phyloP scores from a whole-genome alignment of 2,113 vertebrate species.

The Oryctolagus cuniculus region DNA sequence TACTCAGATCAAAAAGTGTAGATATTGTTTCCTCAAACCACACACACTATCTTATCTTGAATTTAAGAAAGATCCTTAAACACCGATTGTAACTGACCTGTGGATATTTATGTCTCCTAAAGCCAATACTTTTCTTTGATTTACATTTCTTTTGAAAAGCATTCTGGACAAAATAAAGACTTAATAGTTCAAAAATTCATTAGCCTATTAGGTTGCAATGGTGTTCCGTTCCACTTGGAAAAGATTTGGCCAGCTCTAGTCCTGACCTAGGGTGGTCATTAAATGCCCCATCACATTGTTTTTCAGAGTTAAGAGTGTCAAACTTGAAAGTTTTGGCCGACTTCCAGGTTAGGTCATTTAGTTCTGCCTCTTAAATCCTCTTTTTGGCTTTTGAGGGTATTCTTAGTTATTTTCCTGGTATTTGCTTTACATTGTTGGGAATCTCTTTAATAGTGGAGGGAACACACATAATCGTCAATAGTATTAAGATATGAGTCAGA shows the following conservation, averaged over 20 bases:
- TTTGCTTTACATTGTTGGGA: neutral
- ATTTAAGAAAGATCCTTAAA: conserved; percentile 41
- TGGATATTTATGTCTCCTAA: neutral
- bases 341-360: conserved; percentile 51
- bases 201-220: neutral
- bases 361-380: conserved; percentile 41
- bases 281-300: neutral
- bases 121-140: conserved; percentile 45
- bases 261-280: neutral
- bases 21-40: neutral
- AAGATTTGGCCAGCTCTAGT: neutral
- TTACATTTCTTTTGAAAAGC: conserved; percentile 46
- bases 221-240: conserved; percentile 35
- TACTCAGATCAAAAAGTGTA: neutral
- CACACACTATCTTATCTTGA: neutral
- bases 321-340: neutral
- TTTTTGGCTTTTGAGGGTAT: conserved; percentile 36
- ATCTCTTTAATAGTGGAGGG: neutral
- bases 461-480: neutral
- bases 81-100: conserved; percentile 6
- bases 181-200: conserved; percentile 33
- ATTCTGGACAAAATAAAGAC: conserved; percentile 13
- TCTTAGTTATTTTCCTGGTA: conserved; percentile 35
- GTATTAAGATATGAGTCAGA: neutral
- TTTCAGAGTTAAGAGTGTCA: conserved; percentile 29